Percentiles rank a stretch among this genome's conserved stretches.
These are phyloP conservation scores for fruit fly (Drosophila melanogaster) DNA, from an alignment of 1,140 invertebrate genomes.

Conservation along the genomic window Release_6_plus_ISO1_MT NT_033777.3:12906501-12907000, in stretches of 20 bases:
- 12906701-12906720: conserved; percentile 58
- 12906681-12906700: conserved; percentile 45
- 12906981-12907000: conserved; percentile 18
- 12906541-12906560: conserved; percentile 21
- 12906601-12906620: conserved; percentile 81
- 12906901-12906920: conserved; percentile 82
- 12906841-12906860: conserved; percentile 10
- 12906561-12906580: conserved; percentile 48
- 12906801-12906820: conserved; percentile 46
- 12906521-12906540: conserved; percentile 29
- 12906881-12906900: conserved; percentile 79
- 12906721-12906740: conserved; percentile 4
- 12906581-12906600: conserved; percentile 61
- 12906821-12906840: conserved; percentile 10
- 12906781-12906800: conserved; percentile 74
- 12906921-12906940: conserved; percentile 82
- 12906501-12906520: conserved; percentile 60
- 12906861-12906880: conserved; percentile 55
- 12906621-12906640: conserved; percentile 78
- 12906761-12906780: neutral
- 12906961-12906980: too few species aligned
- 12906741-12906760: neutral
- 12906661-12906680: conserved; percentile 67
- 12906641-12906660: conserved; percentile 81
- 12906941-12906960: conserved; percentile 20